These are phyloP conservation scores for Styela plicata DNA, from an alignment of 23 tunicate genomes.

Conservation along the genomic window DNA sequence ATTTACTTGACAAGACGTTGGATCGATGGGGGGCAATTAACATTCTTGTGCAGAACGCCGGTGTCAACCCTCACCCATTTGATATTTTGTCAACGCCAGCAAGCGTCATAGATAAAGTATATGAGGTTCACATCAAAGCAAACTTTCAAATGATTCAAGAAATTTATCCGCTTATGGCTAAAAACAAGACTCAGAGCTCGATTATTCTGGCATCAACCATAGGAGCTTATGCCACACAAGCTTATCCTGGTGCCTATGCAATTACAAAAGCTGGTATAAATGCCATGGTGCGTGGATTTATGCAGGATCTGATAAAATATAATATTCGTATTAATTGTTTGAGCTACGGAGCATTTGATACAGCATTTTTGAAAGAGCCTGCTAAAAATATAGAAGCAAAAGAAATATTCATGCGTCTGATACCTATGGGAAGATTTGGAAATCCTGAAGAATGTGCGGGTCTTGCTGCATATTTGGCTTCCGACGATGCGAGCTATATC, in stretches of 20 bases:
- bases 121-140: constrained; percentile 23
- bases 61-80: too few species aligned
- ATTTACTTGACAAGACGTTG: too few species aligned
- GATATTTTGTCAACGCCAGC: too few species aligned
- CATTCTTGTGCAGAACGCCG: too few species aligned
- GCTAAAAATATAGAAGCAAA: too few species aligned
- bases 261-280: constrained; percentile 3
- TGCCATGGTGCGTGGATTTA: constrained; percentile 8
- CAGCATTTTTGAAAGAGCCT: constrained; percentile 12
- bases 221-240: neutral
- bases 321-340: constrained; percentile 32
- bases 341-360: constrained; percentile 8
- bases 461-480: too few species aligned
- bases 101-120: too few species aligned
- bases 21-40: too few species aligned
- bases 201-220: constrained; percentile 9
- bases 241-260: constrained; percentile 16
- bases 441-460: too few species aligned
- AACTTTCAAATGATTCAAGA: constrained; percentile 10
- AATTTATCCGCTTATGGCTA: constrained; percentile 6
- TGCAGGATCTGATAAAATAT: constrained; percentile 12
- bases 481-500: too few species aligned
- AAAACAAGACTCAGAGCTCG: constrained; percentile 1
- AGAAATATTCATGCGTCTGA: too few species aligned
- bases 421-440: too few species aligned